A percentile compares a stretch with the other conserved stretches of the same genome.
phyloP scores from a whole-genome alignment of 2,113 vertebrate species.

The Muntiacus reevesi region DNA sequence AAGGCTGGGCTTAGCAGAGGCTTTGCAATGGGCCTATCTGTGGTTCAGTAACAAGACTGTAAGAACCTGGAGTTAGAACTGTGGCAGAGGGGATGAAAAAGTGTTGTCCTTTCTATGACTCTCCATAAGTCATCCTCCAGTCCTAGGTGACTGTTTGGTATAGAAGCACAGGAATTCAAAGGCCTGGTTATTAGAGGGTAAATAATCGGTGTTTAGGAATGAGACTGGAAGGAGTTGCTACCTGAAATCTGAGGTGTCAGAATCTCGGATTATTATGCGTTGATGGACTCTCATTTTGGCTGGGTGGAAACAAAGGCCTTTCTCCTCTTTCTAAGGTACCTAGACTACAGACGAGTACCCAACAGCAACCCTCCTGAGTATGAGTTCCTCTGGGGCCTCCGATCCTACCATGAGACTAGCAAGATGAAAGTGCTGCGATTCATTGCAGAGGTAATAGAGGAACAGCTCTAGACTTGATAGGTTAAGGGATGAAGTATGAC shows the following conservation, averaged over 20 bases:
- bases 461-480: background rate
- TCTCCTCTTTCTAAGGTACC: constrained; percentile 72
- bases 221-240: background rate
- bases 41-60: background rate
- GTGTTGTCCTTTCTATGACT: background rate
- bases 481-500: background rate
- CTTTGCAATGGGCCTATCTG: background rate
- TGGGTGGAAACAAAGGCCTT: constrained; percentile 23
- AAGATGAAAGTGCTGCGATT: constrained; percentile 87
- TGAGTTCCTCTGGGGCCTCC: constrained; percentile 87
- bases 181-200: background rate
- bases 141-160: background rate
- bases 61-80: background rate
- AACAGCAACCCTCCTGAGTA: constrained; percentile 86
- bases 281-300: background rate
- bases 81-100: background rate
- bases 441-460: constrained; percentile 82
- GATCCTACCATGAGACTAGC: constrained; percentile 85
- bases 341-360: constrained; percentile 84
- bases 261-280: background rate
- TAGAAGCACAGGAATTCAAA: background rate
- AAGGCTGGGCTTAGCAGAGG: background rate
- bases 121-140: background rate
- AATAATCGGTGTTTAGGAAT: background rate
- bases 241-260: constrained; percentile 2